These are phyloP conservation scores for Callospermophilus lateralis DNA, from an alignment of 2,113 vertebrate genomes.

Conservation along the genomic window DNA sequence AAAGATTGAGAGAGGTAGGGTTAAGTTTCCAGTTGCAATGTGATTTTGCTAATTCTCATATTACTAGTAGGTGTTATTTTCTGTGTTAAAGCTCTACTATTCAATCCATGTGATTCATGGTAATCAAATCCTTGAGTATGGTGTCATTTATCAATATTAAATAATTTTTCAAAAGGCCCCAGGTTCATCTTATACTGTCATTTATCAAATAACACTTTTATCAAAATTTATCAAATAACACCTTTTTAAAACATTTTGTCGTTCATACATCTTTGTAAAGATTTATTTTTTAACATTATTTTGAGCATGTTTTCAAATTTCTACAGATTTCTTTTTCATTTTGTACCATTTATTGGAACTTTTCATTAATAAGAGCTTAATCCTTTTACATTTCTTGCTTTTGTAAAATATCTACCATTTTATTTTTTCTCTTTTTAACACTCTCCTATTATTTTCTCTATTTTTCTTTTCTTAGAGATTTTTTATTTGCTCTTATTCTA, in stretches of 20 bases:
- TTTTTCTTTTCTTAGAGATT: not conserved
- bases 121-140: not conserved
- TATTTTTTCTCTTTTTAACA: not conserved
- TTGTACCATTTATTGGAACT: not conserved
- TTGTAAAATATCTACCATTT: not conserved
- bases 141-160: not conserved
- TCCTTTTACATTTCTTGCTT: not conserved
- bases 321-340: not conserved
- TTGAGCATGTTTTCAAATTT: not conserved
- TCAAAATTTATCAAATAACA: not conserved
- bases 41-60: not conserved
- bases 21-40: not conserved
- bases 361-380: not conserved
- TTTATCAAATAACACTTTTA: not conserved
- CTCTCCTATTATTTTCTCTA: not conserved
- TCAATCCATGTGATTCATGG: not conserved
- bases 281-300: not conserved
- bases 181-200: not conserved
- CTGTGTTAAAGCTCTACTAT: not conserved
- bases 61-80: not conserved
- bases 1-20: not conserved
- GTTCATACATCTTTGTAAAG: not conserved
- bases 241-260: not conserved
- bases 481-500: constrained; percentile 23
- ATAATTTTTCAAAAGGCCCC: not conserved